Percentiles rank a stretch among this genome's conserved stretches.
These are phyloP conservation scores for Alligator sinensis DNA, from an alignment of 2,113 vertebrate species.

Conservation along the genomic window DNA sequence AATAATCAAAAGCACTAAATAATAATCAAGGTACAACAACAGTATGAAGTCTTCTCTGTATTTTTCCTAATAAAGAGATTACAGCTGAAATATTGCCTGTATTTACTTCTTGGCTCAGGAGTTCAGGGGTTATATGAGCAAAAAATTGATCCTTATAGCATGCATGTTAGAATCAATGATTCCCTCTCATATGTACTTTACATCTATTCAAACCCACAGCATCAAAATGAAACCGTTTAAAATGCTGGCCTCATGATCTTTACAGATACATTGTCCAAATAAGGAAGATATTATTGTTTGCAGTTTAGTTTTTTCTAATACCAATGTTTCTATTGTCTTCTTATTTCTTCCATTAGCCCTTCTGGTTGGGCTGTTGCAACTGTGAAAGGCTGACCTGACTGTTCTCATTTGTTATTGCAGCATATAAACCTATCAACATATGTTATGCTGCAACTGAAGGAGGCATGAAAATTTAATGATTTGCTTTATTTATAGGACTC, in stretches of 20 bases:
- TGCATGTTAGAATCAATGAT: not conserved
- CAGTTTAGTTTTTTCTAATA: not conserved
- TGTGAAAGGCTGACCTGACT: constrained; percentile 57
- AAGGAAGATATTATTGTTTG: not conserved
- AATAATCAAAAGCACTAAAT: not conserved
- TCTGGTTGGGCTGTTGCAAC: not conserved
- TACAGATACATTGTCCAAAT: not conserved
- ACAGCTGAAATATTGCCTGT: constrained; percentile 5
- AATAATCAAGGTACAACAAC: not conserved
- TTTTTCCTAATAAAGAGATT: not conserved
- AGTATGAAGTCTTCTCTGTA: not conserved
- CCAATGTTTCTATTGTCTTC: constrained; percentile 4
- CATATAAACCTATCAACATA: constrained; percentile 22
- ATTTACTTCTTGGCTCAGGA: not conserved
- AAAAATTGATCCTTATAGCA: not conserved
- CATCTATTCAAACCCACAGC: not conserved
- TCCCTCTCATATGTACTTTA: not conserved
- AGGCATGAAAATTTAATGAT: not conserved
- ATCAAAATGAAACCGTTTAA: not conserved
- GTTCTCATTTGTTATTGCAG: constrained; percentile 34
- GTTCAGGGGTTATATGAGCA: not conserved
- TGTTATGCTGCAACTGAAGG: not conserved
- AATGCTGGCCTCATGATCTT: not conserved
- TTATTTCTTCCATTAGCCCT: constrained; percentile 3
- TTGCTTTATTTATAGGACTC: constrained; percentile 12